Base-by-base conservation (phyloP, 2,888 invertebrate genomes). In the Cephus sareptanus region DNA sequence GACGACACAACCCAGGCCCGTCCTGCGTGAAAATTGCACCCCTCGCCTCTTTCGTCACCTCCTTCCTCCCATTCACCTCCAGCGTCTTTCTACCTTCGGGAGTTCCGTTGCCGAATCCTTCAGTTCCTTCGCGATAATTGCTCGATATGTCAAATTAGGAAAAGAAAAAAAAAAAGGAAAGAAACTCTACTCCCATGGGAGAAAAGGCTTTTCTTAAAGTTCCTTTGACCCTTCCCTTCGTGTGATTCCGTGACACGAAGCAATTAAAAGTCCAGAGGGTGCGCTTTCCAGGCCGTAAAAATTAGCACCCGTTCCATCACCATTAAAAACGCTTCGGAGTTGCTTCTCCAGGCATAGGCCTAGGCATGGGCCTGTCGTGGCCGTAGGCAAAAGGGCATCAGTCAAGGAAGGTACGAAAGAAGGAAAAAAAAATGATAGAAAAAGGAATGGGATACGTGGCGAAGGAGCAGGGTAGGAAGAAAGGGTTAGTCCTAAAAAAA, bases 271-370 rank as follows among this genome's bases (percentile, higher is more conserved):
- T 40, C 40, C 40, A 40, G 15, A 40, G 40, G 40, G 40, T 40
- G 40, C 40, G 40, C 40, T 15, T 70, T 30, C 15, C 23, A 34
- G 33, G 74, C 34, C 3, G 35, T 30, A 74, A 69, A 76, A 79
- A 76, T 79, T 79, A 79, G 79, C 79, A 73, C 76, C 74, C 79
- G 79, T 79, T 79, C 76, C 76, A 76, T 79, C 79, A 79, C 73
- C 79, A 79, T 79, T 76, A 79, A 79, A 79, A 73, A 31, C 37
- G 70, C 73, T 68, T 79, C 37, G 73, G 79, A 34, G 73, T 74
- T 69, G 74, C 76, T 76, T 74, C 76, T 37, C n/a, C 23, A 6
- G 75, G 31, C 30, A 56, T 9, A 69, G 75, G 31, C 40, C 30
- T 74, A n/a, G 74, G 74, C 33, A 34, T 40, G 40, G 40, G 40